Base-by-base conservation (phyloP, 2,113 vertebrate species). In the Prinia subflava region DNA sequence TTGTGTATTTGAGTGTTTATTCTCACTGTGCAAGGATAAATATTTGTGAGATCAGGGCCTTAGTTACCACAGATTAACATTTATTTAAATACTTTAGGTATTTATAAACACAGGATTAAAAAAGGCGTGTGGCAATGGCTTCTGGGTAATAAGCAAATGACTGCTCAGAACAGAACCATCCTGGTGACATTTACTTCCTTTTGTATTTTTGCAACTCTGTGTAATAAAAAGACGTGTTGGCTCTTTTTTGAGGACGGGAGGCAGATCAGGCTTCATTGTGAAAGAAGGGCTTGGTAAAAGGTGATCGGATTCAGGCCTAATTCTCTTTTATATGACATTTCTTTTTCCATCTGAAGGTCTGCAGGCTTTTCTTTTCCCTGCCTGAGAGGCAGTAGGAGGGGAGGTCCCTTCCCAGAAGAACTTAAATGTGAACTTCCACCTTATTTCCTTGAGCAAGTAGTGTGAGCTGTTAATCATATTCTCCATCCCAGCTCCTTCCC, bases 81-180 rank as follows among this genome's bases (percentile, higher is more conserved):
- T 92, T 83, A 90, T 94, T 96, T 83, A 94, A 96, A 95, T 96
- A 59, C 47, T 92, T 86, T 82, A 57, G 87, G 90, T 96, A 91
- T 95, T 94, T 97, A 83, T 96, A 96, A 93, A 91, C 59, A 73
- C 50, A 10, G 77, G 81, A 31, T 94, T 92, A 53, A 81, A 94
- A 92, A 91, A 87, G 87, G 46, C 84, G 0, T 50, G 62, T 89
- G 80, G 88, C 83, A 93, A 4, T 74, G 94, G 76, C 89, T 96
- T 59, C 73, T 94, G 96, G 94, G 92, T 92, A 94, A 87, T 92
- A 93, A 90, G 92, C 95, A 96, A 92, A 92, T 87, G 88, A 78
- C 15, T 89, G 90, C 95, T 96, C 80, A 76, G 88, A 94, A 75
- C 92, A 95, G 94, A 96, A 75, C 90, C 83, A 69, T 93, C 83